A percentile compares a stretch with the other conserved stretches of the same genome.
phyloP scores from a whole-genome alignment of 2,797 vertebrate species.

The Micromesistius poutassou region DNA sequence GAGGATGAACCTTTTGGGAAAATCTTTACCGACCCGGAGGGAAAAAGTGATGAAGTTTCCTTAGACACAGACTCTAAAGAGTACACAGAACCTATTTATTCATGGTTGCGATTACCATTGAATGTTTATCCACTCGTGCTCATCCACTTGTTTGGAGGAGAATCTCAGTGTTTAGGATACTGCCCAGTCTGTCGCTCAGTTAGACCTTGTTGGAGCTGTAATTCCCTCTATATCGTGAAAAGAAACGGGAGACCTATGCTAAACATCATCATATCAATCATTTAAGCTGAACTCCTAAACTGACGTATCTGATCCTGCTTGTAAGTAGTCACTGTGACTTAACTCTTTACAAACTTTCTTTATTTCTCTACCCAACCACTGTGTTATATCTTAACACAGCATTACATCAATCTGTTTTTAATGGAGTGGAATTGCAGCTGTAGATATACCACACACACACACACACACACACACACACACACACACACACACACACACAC shows the following conservation, averaged over 20 bases:
- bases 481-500: no score
- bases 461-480: no score
- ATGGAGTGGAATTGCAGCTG: neutral
- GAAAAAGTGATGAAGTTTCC: constrained; percentile 1
- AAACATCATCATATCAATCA: neutral
- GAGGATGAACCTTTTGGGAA: constrained; percentile 12
- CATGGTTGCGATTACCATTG: constrained; percentile 2
- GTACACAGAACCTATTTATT: neutral
- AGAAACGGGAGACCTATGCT: neutral
- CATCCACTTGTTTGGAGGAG: neutral
- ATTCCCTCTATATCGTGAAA: neutral
- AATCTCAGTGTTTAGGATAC: neutral
- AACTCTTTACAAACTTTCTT: neutral
- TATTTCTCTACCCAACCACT: neutral
- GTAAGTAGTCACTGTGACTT: neutral
- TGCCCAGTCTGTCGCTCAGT: neutral
- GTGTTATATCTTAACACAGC: neutral
- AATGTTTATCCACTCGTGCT: neutral
- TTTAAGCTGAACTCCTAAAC: neutral
- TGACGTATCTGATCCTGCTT: neutral
- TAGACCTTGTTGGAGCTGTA: neutral
- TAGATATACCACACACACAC: no score
- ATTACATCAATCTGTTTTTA: neutral
- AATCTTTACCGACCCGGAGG: constrained; percentile 6
- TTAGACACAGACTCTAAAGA: constrained; percentile 9